Conservation (phyloP, 2,888 invertebrate species). For the Pyralis farinalis region DNA sequence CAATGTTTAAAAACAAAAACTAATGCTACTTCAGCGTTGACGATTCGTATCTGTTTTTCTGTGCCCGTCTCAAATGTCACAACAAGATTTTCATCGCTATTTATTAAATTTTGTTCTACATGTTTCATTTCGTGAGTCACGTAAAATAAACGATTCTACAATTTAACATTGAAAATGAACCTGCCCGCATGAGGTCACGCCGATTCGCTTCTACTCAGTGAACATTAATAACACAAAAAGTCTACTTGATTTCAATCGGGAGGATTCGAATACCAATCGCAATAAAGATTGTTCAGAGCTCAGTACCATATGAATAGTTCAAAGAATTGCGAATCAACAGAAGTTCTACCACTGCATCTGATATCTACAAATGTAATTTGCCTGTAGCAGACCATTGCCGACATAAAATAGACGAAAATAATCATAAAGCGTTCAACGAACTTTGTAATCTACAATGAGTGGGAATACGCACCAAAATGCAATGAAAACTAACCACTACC, state of each 20-base stretch:
- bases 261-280: not conserved
- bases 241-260: not conserved
- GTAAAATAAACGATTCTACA: not conserved
- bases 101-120: not conserved
- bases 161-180: not conserved
- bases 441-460: not conserved
- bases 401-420: slow-evolving; percentile 7
- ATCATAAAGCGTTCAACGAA: not conserved
- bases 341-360: slow-evolving; percentile 20
- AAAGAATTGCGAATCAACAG: slow-evolving; percentile 2
- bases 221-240: not conserved
- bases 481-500: not conserved
- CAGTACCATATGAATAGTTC: not conserved
- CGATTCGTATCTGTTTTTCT: not conserved
- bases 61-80: not conserved
- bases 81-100: not conserved
- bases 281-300: not conserved
- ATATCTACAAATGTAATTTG: slow-evolving; percentile 4
- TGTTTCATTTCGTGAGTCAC: not conserved
- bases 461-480: not conserved
- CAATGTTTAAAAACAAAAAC: not conserved
- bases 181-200: not conserved
- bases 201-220: not conserved
- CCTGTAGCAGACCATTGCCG: not conserved
- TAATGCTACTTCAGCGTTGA: not conserved